Evolutionary conservation across 2,888 invertebrate species (phyloP), one percentile per base, ranked within the genome.

Genomic region (Lysandra bellargus): DNA sequence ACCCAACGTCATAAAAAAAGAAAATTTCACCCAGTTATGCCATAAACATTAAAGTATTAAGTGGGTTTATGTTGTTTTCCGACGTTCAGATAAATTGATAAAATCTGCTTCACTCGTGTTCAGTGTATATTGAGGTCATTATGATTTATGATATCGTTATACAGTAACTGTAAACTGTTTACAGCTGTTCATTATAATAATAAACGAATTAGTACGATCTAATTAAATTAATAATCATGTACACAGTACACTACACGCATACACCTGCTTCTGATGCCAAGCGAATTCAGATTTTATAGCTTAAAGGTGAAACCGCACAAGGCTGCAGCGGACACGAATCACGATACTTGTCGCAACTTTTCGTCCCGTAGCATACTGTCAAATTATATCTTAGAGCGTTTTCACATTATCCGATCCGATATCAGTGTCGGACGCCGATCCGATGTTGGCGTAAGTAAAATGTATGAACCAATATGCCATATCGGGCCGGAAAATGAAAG

Each of bases 181-280:
- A 37, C 69, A 69, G 69, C 69, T 69, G 14, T 37, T 37, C 33
- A 37, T 64, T 69, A 69, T 69, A 69, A 69, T 69, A 33, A 69
- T 69, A 69, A 69, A 69, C 69, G 69, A 69, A 69, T 69, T 69
- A 69, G 33, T 69, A 69, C 69, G 69, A 69, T 69, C 69, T 69
- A 69, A 69, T 69, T 69, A 69, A 69, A 33, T 37, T 69, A 69
- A 17, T 69, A 69, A 30, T 64, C 33, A 9, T 14, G 17, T 69
- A 69, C 69, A n/a, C n/a, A n/a, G n/a, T n/a, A n/a, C n/a, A n/a
- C n/a, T n/a, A n/a, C n/a, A 69, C 69, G 69, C 33, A 69, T 69
- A 69, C 69, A 33, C 69, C 69, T 69, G 69, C 64, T 5, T 1
- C 5, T 1, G 69, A 7, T 69, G 69, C 69, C 69, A 69, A 69